Base-by-base conservation (phyloP, 1,140 invertebrate genomes). In the Chironomus tepperi region DNA sequence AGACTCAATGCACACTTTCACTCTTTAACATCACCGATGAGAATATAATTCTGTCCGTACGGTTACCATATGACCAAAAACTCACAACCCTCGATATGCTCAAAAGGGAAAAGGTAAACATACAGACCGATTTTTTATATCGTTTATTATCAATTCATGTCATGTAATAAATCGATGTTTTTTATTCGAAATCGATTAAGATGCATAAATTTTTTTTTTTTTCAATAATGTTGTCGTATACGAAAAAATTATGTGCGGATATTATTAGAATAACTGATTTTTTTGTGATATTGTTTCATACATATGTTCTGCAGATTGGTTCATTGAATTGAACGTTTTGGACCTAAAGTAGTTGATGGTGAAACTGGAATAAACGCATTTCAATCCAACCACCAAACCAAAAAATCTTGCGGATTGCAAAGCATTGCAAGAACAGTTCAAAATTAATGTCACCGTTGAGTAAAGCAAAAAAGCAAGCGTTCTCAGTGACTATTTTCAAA, bases 41-140 rank as follows among this genome's bases (percentile, higher is more conserved):
- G 80, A 95, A 95, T 82, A 89, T 95, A 73, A 94, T 95, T 78
- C 89, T 94, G 78, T 89, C 91, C 18, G 93, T 91, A 18, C 90
- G 91, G 76, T 84, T 95, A 75, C 87, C 89, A 47, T 88, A 89
- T 76, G 88, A 89, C 24, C 83, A 88, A n/a, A 86, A 86, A 77
- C 76, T 84, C 7, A 85, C 82, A 76, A 82, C 85, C 65, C 84
- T 87, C 73, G 84, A 85, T 73, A 78, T 89, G 77, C 82, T 91
- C 24, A 84, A 88, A 75, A 88, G 85, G 80, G 90, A 92, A 80
- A 91, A 91, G 87, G 91, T 91, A 80, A 80, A 78, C 75, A 77
- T 12, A 57, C 5, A 12, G 47, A 2, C 24, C 24, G 24, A 5
- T 2, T 34, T 34, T 34, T 34, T 34, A 34, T 57, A 3, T 57